Conservation (phyloP, 2,888 invertebrate species). For the Tetanocera ferruginea region DNA sequence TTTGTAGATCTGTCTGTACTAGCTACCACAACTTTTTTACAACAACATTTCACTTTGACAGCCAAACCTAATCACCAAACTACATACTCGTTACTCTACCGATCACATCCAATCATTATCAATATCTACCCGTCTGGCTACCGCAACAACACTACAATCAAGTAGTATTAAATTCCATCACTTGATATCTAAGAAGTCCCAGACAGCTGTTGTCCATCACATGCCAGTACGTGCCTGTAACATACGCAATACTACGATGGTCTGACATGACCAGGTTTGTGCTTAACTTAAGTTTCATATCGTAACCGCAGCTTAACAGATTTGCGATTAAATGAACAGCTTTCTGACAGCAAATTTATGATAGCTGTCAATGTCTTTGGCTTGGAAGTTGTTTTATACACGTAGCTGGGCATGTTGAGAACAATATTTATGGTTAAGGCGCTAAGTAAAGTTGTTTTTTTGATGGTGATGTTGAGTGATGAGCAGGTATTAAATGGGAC, state of each 20-base stretch:
- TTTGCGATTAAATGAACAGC: slow-evolving; percentile 53
- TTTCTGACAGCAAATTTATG: slow-evolving; percentile 53
- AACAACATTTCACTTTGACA: no score
- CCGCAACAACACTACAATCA: background rate
- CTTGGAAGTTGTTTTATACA: slow-evolving; percentile 6
- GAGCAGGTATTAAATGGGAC: background rate
- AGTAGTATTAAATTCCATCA: slow-evolving; percentile 1
- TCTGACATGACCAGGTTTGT: background rate
- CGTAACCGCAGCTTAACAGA: slow-evolving; percentile 48
- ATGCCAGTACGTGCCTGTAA: slow-evolving; percentile 2
- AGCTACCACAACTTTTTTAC: no score
- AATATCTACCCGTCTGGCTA: background rate
- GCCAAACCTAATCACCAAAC: no score
- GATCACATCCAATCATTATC: slow-evolving; percentile 7
- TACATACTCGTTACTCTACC: background rate
- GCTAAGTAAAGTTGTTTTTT: background rate
- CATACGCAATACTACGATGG: slow-evolving; percentile 6
- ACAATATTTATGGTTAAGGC: slow-evolving; percentile 27
- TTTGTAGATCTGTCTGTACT: no score
- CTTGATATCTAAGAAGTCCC: background rate
- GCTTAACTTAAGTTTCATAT: background rate
- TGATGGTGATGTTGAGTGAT: no score
- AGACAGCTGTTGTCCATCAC: slow-evolving; percentile 7
- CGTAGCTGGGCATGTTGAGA: background rate
- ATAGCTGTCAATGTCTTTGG: slow-evolving; percentile 50